Evolutionary conservation across 2,888 invertebrate genomes (phyloP).

Genomic region (Notodonta ziczac): DNA sequence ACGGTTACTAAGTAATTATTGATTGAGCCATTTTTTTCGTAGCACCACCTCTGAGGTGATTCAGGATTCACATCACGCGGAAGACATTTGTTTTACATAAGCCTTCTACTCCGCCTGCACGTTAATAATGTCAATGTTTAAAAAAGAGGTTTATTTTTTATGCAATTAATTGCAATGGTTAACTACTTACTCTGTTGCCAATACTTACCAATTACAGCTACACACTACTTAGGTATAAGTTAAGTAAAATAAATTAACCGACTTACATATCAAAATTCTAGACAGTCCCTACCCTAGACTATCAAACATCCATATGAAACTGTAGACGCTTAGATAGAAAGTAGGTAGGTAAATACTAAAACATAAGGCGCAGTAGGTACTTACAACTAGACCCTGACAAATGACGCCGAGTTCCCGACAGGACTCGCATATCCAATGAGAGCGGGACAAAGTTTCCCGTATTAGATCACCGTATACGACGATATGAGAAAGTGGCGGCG

Average conservation of each 20-base stretch:
- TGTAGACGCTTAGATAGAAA: no score
- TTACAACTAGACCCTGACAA: constrained; percentile 53
- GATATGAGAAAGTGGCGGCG: constrained; percentile 76
- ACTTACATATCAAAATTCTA: no score
- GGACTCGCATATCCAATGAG: constrained; percentile 79
- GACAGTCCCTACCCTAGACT: no score
- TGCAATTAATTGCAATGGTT: no score
- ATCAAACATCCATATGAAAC: no score
- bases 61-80: constrained; percentile 57
- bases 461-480: constrained; percentile 76
- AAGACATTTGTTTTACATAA: constrained; percentile 50
- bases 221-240: no score
- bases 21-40: no score
- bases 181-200: no score
- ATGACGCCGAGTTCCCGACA: constrained; percentile 65
- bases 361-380: constrained; percentile 25
- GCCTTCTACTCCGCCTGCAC: constrained; percentile 43
- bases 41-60: constrained; percentile 34
- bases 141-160: no score
- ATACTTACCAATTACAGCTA: no score
- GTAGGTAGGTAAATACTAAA: constrained; percentile 12
- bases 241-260: no score
- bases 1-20: no score
- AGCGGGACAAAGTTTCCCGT: constrained; percentile 75
- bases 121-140: constrained; percentile 41